Evolutionary conservation across 2,888 invertebrate genomes (phyloP).

Genomic region (Aleiodes leptofemur): DNA sequence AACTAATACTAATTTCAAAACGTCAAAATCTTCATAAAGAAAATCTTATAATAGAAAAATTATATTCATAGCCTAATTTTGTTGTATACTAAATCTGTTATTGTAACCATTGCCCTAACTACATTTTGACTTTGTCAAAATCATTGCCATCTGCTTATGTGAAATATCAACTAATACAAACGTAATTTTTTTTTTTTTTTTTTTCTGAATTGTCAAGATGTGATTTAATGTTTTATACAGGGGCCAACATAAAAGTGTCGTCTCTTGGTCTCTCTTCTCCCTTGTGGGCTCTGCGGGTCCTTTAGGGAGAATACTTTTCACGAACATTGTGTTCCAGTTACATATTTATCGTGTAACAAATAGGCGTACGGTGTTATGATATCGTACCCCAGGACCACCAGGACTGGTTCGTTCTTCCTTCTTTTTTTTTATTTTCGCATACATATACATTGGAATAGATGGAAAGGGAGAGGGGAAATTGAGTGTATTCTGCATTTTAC

Average conservation of each 20-base stretch:
- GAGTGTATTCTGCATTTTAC: conserved; percentile 8
- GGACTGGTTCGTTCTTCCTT: conserved; percentile 63
- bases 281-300: conserved; percentile 33
- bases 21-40: conserved; percentile 2
- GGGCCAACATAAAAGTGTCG: conserved; percentile 42
- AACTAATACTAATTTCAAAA: not conserved
- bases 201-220: conserved; percentile 47
- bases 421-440: conserved; percentile 20
- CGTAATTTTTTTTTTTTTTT: conserved; percentile 41
- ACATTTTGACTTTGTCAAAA: conserved; percentile 69
- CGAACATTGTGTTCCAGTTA: conserved; percentile 71
- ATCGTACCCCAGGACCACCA: conserved; percentile 61
- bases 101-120: conserved; percentile 65
- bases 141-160: conserved; percentile 67
- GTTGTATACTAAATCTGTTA: conserved; percentile 61
- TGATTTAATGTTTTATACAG: conserved; percentile 65
- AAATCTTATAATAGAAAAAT: conserved; percentile 19
- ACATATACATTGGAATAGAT: conserved; percentile 21
- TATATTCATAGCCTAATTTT: conserved; percentile 61
- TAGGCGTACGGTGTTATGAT: conserved; percentile 73
- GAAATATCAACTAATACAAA: conserved; percentile 28
- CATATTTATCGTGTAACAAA: conserved; percentile 74
- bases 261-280: conserved; percentile 47
- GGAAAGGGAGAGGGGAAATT: conserved; percentile 31
- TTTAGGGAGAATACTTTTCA: conserved; percentile 44